Conservation (phyloP, 2,797 vertebrate genomes). For the Helarctos malayanus region DNA sequence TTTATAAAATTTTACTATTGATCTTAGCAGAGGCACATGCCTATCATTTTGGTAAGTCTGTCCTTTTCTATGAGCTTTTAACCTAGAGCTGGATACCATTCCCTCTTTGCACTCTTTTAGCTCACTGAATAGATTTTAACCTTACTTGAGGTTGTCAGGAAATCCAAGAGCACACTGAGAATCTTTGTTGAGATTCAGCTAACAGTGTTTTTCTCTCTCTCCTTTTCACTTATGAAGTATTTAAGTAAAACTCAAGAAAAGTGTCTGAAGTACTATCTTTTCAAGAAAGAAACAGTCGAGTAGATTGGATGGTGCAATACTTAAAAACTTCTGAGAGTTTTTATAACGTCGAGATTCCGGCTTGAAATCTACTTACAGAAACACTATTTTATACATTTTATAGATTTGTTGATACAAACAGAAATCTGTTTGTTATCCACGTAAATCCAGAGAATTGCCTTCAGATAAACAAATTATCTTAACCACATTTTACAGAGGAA, state of each 20-base stretch:
- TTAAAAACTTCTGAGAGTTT: not conserved
- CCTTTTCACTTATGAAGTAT: not conserved
- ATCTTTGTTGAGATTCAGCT: not conserved
- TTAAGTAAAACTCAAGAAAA: not conserved
- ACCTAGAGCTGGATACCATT: not conserved
- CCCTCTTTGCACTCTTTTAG: not conserved
- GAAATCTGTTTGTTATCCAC: not conserved
- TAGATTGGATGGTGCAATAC: not conserved
- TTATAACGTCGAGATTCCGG: not conserved
- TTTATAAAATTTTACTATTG: not conserved
- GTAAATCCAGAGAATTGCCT: not conserved
- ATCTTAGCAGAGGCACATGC: not conserved
- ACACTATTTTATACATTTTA: not conserved
- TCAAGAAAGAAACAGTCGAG: not conserved
- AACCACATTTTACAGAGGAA: not conserved
- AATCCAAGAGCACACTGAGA: not conserved
- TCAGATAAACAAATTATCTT: not conserved
- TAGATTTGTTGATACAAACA: not conserved
- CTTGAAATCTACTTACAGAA: not conserved
- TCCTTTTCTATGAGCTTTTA: not conserved
- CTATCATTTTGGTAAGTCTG: not conserved
- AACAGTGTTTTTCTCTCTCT: not conserved
- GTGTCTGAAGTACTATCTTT: not conserved
- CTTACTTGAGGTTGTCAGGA: not conserved
- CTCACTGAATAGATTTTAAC: not conserved